Conservation (phyloP, 2,888 invertebrate genomes). For the Notodonta ziczac region DNA sequence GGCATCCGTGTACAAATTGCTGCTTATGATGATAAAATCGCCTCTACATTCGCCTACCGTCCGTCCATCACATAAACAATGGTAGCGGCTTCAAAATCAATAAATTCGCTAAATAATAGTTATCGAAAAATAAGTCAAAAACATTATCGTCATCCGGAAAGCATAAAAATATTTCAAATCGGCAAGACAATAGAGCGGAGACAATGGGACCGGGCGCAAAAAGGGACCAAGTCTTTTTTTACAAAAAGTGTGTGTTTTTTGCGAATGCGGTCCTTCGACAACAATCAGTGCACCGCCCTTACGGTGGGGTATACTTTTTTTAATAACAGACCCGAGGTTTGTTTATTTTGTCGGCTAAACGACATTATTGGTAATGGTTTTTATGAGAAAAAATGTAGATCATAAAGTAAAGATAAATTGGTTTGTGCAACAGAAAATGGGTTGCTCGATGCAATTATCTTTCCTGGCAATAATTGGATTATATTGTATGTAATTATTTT, state of each 20-base stretch:
- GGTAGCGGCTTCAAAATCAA: constrained; percentile 52
- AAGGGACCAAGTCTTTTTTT: constrained; percentile 69
- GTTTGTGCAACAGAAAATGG: neutral
- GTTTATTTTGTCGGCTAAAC: constrained; percentile 72
- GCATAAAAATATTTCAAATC: constrained; percentile 83
- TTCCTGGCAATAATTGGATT: neutral
- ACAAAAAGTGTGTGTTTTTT: constrained; percentile 71
- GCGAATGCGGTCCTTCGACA: constrained; percentile 69
- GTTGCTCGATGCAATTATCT: neutral
- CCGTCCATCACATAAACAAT: constrained; percentile 51
- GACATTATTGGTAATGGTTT: constrained; percentile 67
- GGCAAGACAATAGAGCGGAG: constrained; percentile 78
- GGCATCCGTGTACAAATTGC: constrained; percentile 71
- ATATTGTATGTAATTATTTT: neutral
- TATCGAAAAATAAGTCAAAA: constrained; percentile 80
- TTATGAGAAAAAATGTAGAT: constrained; percentile 48
- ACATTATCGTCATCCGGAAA: constrained; percentile 81
- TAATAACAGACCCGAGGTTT: constrained; percentile 75
- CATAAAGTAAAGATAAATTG: constrained; percentile 26
- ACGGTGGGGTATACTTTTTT: constrained; percentile 58
- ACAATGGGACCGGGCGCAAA: constrained; percentile 78
- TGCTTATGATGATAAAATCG: constrained; percentile 59
- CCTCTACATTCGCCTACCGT: constrained; percentile 35
- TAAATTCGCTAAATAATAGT: constrained; percentile 83
- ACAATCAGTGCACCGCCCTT: constrained; percentile 76